Evolutionary conservation across 2,113 vertebrate genomes (phyloP).

Genomic region (Malaclemys terrapin): DNA sequence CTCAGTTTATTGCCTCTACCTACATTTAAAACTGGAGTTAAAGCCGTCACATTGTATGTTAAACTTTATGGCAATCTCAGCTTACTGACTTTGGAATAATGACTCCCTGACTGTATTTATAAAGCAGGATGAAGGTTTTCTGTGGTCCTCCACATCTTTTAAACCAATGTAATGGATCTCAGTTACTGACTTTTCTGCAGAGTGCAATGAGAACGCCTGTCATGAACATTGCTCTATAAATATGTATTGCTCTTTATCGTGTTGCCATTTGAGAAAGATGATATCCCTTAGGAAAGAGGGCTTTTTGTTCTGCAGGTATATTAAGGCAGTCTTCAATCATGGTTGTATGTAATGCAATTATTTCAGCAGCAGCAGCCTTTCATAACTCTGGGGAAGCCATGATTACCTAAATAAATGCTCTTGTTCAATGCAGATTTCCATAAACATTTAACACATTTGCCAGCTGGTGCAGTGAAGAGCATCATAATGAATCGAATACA

Average conservation of each 20-base stretch:
- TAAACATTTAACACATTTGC: neutral
- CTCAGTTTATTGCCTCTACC: neutral
- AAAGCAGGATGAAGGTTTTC: neutral
- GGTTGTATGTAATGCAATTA: neutral
- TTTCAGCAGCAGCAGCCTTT: neutral
- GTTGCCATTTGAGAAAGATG: neutral
- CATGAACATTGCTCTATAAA: neutral
- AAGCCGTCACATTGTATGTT: neutral
- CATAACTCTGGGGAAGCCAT: neutral
- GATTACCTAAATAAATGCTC: neutral
- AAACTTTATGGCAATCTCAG: neutral
- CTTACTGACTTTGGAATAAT: neutral
- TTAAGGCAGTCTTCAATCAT: neutral
- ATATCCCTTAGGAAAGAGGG: neutral
- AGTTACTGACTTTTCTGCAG: neutral
- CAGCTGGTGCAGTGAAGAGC: neutral
- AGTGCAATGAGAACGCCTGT: neutral
- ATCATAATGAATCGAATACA: neutral
- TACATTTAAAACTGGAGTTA: neutral
- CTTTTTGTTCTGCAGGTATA: neutral
- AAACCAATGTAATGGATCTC: neutral
- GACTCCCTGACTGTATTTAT: neutral
- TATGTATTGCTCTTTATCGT: neutral
- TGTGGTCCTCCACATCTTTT: neutral
- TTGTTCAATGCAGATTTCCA: neutral